These are phyloP conservation scores for Helarctos malayanus DNA, from an alignment of 2,797 vertebrate species.

Conservation along the genomic window DNA sequence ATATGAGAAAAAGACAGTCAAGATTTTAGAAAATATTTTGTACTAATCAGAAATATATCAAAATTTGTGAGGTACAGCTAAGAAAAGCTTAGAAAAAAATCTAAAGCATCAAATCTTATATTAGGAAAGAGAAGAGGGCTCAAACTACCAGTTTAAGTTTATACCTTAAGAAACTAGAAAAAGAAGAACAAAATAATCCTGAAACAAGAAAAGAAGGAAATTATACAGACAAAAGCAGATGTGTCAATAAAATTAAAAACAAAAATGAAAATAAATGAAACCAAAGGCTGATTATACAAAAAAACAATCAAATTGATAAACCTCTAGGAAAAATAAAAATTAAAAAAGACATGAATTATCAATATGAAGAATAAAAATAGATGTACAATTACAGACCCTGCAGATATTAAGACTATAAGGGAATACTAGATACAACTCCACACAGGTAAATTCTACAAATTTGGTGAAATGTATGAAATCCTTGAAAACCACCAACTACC, in stretches of 20 bases:
- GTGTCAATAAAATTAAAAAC: not conserved
- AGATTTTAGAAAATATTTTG: not conserved
- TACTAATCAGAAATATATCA: not conserved
- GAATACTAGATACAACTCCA: not conserved
- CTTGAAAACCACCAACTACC: not conserved
- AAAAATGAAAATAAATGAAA: not conserved
- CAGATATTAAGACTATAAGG: not conserved
- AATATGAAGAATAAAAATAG: not conserved
- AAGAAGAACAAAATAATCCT: not conserved
- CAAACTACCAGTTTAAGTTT: not conserved
- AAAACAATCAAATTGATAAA: not conserved
- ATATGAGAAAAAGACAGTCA: not conserved
- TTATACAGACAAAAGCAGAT: not conserved
- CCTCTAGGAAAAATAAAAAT: not conserved
- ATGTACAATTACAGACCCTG: not conserved
- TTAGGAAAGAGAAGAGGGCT: not conserved
- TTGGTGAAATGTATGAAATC: not conserved
- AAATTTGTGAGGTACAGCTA: not conserved
- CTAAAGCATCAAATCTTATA: not conserved
- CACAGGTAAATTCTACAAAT: not conserved
- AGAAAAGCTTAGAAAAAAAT: not conserved
- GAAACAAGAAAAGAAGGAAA: not conserved
- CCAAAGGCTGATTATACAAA: not conserved
- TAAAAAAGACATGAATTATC: not conserved
- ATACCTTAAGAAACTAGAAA: not conserved